Conservation (phyloP, 1,140 invertebrate species). For the Drosophila ambigua region DNA sequence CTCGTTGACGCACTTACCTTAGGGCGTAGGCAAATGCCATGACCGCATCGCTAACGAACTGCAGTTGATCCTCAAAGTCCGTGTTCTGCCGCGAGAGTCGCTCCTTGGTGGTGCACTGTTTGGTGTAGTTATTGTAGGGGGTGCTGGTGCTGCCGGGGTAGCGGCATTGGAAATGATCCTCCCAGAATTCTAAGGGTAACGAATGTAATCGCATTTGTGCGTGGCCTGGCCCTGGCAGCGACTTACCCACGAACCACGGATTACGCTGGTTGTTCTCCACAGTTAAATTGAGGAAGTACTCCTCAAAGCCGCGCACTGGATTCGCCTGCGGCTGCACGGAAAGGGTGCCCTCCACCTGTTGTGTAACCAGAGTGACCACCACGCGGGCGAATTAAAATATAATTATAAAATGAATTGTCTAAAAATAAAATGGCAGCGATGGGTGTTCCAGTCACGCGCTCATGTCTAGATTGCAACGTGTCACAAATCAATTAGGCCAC, state of each 20-base stretch:
- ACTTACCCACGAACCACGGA: conserved; percentile 96
- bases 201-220: not conserved
- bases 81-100: conserved; percentile 89
- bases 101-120: conserved; percentile 89
- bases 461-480: conserved; percentile 16
- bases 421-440: not conserved
- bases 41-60: conserved; percentile 96
- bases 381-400: conserved; percentile 41
- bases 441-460: conserved; percentile 25
- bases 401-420: conserved; percentile 42
- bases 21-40: conserved; percentile 96
- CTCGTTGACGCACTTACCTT: conserved; percentile 85
- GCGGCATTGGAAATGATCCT: conserved; percentile 93
- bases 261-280: conserved; percentile 94
- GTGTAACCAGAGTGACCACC: conserved; percentile 16
- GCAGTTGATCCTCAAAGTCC: conserved; percentile 94
- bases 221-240: not conserved
- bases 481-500: conserved; percentile 62
- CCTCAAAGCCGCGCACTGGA: conserved; percentile 93
- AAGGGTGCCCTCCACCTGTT: conserved; percentile 91
- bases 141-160: conserved; percentile 91
- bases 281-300: conserved; percentile 94
- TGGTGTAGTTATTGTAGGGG: conserved; percentile 92
- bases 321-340: conserved; percentile 96
- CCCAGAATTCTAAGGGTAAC: conserved; percentile 93